These are phyloP conservation scores for Quadroppia sp. DNA, from an alignment of 2,888 invertebrate genomes.

Conservation along the genomic window DNA sequence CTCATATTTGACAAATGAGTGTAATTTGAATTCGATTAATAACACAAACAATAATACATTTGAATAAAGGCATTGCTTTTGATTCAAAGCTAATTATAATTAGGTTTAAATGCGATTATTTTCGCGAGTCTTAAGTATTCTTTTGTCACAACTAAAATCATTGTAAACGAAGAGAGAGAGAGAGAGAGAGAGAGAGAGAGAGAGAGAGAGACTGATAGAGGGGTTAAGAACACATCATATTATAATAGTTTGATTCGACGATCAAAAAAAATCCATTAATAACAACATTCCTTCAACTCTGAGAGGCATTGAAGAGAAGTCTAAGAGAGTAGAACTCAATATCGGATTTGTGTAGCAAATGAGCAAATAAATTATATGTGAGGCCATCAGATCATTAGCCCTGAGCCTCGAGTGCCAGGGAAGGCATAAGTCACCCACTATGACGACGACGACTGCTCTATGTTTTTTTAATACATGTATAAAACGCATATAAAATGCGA, in stretches of 20 bases:
- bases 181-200: conserved; percentile 40
- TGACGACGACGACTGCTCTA: conserved; percentile 16
- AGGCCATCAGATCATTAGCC: conserved; percentile 36
- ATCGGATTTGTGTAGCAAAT: conserved; percentile 26
- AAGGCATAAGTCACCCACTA: conserved; percentile 36
- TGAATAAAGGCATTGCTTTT: too few relatives aligned
- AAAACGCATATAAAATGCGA: background rate
- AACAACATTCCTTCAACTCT: conserved; percentile 19
- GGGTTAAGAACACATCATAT: conserved; percentile 34
- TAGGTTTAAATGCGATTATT: too few relatives aligned
- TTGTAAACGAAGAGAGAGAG: conserved; percentile 41
- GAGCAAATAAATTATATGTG: conserved; percentile 33
- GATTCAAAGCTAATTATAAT: too few relatives aligned
- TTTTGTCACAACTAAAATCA: too few relatives aligned
- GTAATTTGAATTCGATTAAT: too few relatives aligned
- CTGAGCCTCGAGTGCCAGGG: conserved; percentile 11
- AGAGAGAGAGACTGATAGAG: conserved; percentile 31
- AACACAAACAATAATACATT: too few relatives aligned
- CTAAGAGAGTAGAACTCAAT: background rate
- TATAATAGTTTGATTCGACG: conserved; percentile 18
- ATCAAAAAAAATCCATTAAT: conserved; percentile 34
- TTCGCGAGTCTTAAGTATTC: too few relatives aligned
- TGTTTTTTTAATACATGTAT: background rate
- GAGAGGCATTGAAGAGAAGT: background rate
- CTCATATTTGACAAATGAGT: too few relatives aligned